Base-by-base conservation (phyloP, 2,113 vertebrate species). In the Clinocottus analis region DNA sequence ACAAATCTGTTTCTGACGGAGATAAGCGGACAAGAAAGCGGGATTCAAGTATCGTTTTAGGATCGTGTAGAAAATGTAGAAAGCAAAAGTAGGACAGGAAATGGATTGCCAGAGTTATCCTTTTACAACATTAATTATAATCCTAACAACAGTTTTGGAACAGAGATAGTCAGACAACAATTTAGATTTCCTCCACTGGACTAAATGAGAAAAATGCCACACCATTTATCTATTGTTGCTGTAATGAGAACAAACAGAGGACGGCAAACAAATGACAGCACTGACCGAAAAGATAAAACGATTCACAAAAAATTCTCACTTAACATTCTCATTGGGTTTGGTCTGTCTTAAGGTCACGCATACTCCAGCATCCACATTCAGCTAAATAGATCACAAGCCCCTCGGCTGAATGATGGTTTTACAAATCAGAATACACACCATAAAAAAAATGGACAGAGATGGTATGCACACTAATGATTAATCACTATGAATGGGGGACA, bases 21-120 rank as follows among this genome's bases (percentile, higher is more conserved):
- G 69, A 86, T 80, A 89, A 85, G 71, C 59, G 81, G 43, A 74
- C 21, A 39, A 70, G 63, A 80, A 74, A 80, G 68, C 17, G 11
- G 41, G 37, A 80, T 64, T 43, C 39, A 73, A 82, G 67, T 59
- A 77, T 73, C 11, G n/a, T 67, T 87, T 89, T 43, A 66, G 77
- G 45, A 84, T 70, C 55, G 61, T 11, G 25, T n/a, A n/a, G 59
- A 64, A 79, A 87, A 73, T 55, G 58, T 49, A 33, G 56, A 67
- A 72, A 81, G 25, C 2, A 55, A 78, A 86, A 82, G 41, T 75
- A 82, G 75, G 63, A 45, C 66, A 75, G 7, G 39, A 47, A 31
- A 74, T 75, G 47, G 68, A 51, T n/a, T 51, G 45, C 45, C 65
- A 51, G 29, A 51, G 60, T 81, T 81, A 74, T 79, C 33, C 59